Evolutionary conservation across 2,888 invertebrate genomes (phyloP), one percentile per base, ranked within the genome.

Genomic region (Troilus luridus): DNA sequence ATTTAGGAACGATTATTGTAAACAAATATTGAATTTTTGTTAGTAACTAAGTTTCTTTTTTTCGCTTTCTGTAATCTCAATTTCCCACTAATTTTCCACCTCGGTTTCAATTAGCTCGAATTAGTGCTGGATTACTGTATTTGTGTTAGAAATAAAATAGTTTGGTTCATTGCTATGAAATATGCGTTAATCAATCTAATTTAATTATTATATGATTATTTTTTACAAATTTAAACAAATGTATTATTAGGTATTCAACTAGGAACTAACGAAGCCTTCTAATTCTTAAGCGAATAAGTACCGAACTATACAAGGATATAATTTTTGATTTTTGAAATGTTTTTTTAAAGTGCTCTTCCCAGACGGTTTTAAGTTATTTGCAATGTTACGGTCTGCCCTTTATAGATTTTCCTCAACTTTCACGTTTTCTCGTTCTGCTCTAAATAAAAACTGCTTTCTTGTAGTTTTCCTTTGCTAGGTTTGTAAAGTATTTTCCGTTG

Each of bases 341-440:
- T 7, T 64, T 21, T 24, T 64, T 10, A 64, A 9, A n/a, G 3
- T 64, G 9, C n/a, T 12, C 64, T 24, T 24, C 6, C 12, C 24
- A 3, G 24, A 14, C 24, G 67, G 67, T 67, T 27, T 3, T 5
- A 27, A 67, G 14, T 67, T 67, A 67, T 67, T 67, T 27, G 67
- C 24, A 67, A 67, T 67, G 67, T 27, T 67, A 67, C 24, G 27
- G 24, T 24, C 67, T 67, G 67, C 67, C 67, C 67, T 67, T 67
- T 67, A 67, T 24, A 24, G 67, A 67, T 12, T 24, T 67, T 67
- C 67, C 14, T 27, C 24, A 67, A 67, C 67, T 67, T 67, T 67
- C 67, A 67, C 67, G 67, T 67, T 67, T 67, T 67, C 67, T 27
- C 67, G 67, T 67, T 67, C 67, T 24, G 67, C 67, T 67, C 67